Evolutionary conservation across 2,888 invertebrate genomes (phyloP).

Genomic region (Conops quadrifasciatus): DNA sequence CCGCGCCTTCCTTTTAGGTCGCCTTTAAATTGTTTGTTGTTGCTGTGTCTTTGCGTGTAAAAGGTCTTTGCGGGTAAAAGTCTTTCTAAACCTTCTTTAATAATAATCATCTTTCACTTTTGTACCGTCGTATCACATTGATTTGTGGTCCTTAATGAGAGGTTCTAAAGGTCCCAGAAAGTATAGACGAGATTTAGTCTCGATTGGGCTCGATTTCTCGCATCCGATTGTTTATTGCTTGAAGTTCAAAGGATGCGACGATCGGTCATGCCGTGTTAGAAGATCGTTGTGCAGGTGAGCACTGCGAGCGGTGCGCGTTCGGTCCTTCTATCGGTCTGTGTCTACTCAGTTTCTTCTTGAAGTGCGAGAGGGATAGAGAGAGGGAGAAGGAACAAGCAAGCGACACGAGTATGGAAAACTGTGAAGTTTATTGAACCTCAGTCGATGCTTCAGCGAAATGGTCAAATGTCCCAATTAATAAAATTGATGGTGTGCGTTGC

Average conservation of each 20-base stretch:
- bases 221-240: constrained; percentile 22
- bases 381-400: no score
- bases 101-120: constrained; percentile 20
- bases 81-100: no score
- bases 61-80: neutral
- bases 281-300: constrained; percentile 27
- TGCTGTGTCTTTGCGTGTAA: neutral
- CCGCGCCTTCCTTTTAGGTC: neutral
- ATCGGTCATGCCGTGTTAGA: constrained; percentile 38
- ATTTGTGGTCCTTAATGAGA: constrained; percentile 59
- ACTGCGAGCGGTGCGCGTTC: no score
- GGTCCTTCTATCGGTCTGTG: no score
- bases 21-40: neutral
- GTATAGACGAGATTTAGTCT: neutral
- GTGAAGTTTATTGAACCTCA: constrained; percentile 1
- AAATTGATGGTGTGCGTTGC: constrained; percentile 4
- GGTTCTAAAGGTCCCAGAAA: constrained; percentile 47
- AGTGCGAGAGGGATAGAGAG: no score
- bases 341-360: no score
- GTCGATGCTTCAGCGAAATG: neutral
- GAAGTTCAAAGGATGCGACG: constrained; percentile 52
- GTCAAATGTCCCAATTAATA: constrained; percentile 11
- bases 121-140: constrained; percentile 50
- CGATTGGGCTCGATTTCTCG: neutral
- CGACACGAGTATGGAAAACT: neutral